These are phyloP conservation scores for Stictocephala bisonia DNA, from an alignment of 2,888 invertebrate genomes.

Conservation along the genomic window DNA sequence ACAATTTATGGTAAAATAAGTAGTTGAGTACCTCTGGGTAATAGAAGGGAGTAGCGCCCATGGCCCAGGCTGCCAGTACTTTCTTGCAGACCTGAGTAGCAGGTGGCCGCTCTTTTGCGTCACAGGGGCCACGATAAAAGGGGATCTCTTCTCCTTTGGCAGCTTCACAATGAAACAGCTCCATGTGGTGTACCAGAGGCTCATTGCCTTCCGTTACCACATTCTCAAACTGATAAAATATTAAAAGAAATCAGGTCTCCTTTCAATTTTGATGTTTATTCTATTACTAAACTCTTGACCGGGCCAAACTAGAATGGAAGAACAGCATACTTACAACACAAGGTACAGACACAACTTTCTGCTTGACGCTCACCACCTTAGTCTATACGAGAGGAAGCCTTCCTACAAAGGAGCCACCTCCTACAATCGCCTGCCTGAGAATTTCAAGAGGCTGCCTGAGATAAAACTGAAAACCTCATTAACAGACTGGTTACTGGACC, in stretches of 20 bases:
- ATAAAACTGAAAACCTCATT: no score
- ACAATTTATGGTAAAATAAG: no score
- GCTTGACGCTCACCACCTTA: no score
- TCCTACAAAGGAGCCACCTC: no score
- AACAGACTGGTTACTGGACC: no score
- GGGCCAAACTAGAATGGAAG: no score
- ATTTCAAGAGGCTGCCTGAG: no score
- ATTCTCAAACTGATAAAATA: constrained; percentile 81
- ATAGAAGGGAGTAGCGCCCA: constrained; percentile 92
- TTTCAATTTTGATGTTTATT: not conserved
- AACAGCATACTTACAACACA: no score
- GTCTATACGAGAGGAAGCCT: no score
- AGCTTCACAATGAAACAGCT: constrained; percentile 94
- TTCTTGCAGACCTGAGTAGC: constrained; percentile 81
- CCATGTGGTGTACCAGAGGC: constrained; percentile 97
- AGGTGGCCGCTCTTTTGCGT: constrained; percentile 76
- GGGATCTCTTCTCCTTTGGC: constrained; percentile 75
- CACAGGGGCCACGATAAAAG: constrained; percentile 87
- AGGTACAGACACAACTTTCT: no score
- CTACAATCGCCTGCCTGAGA: no score
- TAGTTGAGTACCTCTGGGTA: constrained; percentile 73
- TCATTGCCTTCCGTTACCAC: constrained; percentile 83
- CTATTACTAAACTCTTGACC: constrained; percentile 7
- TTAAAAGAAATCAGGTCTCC: not conserved
- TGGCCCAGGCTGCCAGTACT: constrained; percentile 97